Evolutionary conservation across 2,113 vertebrate species (phyloP).

Genomic region (Heteronetta atricapilla): DNA sequence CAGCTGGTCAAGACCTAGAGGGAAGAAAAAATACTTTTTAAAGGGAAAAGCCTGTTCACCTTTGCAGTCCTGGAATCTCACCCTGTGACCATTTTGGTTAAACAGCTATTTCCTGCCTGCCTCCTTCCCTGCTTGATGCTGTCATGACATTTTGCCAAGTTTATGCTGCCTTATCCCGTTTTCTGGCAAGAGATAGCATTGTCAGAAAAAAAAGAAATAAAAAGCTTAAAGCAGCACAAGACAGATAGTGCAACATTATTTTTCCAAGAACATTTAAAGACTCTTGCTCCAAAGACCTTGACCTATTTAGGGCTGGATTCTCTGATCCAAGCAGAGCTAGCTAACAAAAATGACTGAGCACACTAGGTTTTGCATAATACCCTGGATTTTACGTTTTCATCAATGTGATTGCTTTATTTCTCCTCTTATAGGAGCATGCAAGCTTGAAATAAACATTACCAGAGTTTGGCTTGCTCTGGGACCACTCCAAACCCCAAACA

Average conservation of each 20-base stretch:
- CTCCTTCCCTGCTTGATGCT: not conserved
- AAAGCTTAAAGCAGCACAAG: not conserved
- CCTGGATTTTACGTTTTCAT: not conserved
- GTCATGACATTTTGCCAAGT: not conserved
- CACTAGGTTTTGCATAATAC: not conserved
- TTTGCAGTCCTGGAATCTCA: not conserved
- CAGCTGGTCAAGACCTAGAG: slow-evolving; percentile 86
- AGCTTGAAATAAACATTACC: not conserved
- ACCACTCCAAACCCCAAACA: not conserved
- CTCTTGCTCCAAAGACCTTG: not conserved
- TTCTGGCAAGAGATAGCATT: not conserved
- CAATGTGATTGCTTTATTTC: not conserved
- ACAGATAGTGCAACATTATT: not conserved
- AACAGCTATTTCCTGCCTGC: not conserved
- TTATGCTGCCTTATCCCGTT: not conserved
- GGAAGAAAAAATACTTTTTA: not conserved
- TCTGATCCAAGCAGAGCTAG: not conserved
- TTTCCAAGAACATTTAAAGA: slow-evolving; percentile 5
- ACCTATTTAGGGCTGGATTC: not conserved
- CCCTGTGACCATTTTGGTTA: not conserved
- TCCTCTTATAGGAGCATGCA: not conserved
- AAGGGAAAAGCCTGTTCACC: not conserved
- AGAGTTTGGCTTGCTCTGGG: not conserved
- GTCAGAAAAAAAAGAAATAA: slow-evolving; percentile 3
- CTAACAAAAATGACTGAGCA: not conserved